A percentile compares a stretch with the other conserved stretches of the same genome.
Evolutionary conservation across 2,888 invertebrate genomes (phyloP).

Genomic region (Drosophila formosana): DNA sequence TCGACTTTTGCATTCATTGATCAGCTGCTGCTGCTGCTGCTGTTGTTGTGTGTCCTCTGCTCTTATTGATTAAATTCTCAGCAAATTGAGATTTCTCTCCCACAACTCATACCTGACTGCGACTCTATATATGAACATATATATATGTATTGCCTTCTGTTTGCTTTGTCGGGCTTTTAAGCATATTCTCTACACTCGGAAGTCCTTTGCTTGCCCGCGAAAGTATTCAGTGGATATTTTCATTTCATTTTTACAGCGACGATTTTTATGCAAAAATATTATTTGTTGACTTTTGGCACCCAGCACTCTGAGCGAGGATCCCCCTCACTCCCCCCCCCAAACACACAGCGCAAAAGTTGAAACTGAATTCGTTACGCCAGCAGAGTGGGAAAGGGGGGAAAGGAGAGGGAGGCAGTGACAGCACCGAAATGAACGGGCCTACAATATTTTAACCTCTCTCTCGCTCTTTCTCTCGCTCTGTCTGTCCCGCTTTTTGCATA

Average conservation of each 20-base stretch:
- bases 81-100: slow-evolving; percentile 69
- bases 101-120: slow-evolving; percentile 8
- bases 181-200: slow-evolving; percentile 26
- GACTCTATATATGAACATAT: too few species aligned
- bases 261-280: slow-evolving; percentile 77
- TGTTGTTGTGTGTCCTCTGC: slow-evolving; percentile 18
- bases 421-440: slow-evolving; percentile 44
- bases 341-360: slow-evolving; percentile 29
- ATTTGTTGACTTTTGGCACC: slow-evolving; percentile 79
- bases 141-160: slow-evolving; percentile 27
- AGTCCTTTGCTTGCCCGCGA: slow-evolving; percentile 19
- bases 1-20: slow-evolving; percentile 5
- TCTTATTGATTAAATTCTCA: slow-evolving; percentile 71
- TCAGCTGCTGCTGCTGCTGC: slow-evolving; percentile 7
- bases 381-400: neutral
- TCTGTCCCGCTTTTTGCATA: neutral
- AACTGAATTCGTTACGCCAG: slow-evolving; percentile 36
- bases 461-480: neutral
- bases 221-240: slow-evolving; percentile 60
- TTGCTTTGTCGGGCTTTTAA: slow-evolving; percentile 49
- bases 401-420: slow-evolving; percentile 10
- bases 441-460: slow-evolving; percentile 31
- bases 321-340: neutral
- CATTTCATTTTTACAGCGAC: slow-evolving; percentile 66
- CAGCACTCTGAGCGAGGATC: slow-evolving; percentile 22